Evolutionary conservation across 2,113 vertebrate genomes (phyloP).

Genomic region (Podarcis raffonei): DNA sequence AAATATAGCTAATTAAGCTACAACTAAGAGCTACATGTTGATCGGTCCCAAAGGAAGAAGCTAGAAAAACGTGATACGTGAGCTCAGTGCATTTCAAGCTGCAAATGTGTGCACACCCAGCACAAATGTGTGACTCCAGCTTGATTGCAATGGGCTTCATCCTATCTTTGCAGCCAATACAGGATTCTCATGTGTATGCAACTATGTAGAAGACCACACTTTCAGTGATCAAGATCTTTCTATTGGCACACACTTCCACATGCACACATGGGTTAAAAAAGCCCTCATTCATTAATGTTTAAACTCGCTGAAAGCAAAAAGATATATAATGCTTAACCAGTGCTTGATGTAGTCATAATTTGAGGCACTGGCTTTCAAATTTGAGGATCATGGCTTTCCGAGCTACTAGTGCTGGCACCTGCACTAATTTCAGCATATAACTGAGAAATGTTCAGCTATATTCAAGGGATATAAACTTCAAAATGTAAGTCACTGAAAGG

Average conservation of each 20-base stretch:
- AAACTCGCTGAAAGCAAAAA: not conserved
- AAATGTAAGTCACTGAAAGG: conserved; percentile 3
- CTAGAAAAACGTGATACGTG: not conserved
- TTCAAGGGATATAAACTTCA: not conserved
- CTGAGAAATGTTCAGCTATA: not conserved
- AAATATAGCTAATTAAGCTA: conserved; percentile 21
- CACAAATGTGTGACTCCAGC: no score
- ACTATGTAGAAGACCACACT: not conserved
- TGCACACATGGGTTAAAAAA: no score
- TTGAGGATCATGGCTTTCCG: not conserved
- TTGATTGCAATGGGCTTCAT: no score
- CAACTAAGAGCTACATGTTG: conserved; percentile 39
- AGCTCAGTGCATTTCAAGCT: no score
- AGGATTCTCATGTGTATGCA: not conserved
- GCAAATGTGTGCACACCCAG: no score
- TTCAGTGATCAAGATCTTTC: not conserved
- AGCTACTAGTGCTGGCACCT: not conserved
- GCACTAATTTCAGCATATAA: not conserved
- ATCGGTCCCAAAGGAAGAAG: not conserved
- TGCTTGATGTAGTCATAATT: not conserved
- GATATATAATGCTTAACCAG: not conserved
- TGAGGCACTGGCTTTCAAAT: not conserved
- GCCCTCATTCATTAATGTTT: not conserved
- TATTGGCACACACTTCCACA: not conserved
- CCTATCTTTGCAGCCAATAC: not conserved